phyloP scores from a whole-genome alignment of 2,888 invertebrate species.

The Synanthedon myopaeformis region DNA sequence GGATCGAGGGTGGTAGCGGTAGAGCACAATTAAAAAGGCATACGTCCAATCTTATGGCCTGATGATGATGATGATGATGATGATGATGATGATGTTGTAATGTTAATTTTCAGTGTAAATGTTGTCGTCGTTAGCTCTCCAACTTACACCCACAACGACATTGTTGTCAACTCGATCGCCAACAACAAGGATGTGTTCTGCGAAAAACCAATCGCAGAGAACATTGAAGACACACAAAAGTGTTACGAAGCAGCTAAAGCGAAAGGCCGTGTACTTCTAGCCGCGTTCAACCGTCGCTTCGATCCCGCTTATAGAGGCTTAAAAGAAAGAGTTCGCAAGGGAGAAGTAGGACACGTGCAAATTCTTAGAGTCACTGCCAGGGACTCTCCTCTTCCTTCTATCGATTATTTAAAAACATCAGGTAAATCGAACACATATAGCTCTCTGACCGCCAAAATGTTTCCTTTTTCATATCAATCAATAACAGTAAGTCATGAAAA shows the following conservation, averaged over 20 bases:
- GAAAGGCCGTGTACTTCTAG: conserved; percentile 66
- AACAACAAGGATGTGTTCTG: conserved; percentile 75
- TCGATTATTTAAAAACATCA: conserved; percentile 72
- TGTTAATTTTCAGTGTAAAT: conserved; percentile 40
- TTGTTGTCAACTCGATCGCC: conserved; percentile 62
- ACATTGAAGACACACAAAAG: conserved; percentile 56
- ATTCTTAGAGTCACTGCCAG: conserved; percentile 73
- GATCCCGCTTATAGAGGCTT: conserved; percentile 71
- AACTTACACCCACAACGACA: conserved; percentile 69
- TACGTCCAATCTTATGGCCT: too few relatives aligned
- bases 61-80: neutral
- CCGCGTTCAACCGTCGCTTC: conserved; percentile 77
- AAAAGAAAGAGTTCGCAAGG: conserved; percentile 57
- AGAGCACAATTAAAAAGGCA: too few relatives aligned
- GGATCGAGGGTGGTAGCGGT: too few relatives aligned
- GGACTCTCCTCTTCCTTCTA: conserved; percentile 74
- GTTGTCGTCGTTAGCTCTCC: conserved; percentile 71
- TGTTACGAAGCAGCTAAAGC: conserved; percentile 72
- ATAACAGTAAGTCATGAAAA: too few relatives aligned
- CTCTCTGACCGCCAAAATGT: too few relatives aligned
- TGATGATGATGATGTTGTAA: neutral
- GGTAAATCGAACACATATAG: conserved; percentile 31
- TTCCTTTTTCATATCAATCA: too few relatives aligned
- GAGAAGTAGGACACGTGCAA: conserved; percentile 73
- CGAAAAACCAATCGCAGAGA: conserved; percentile 76